Evolutionary conservation across 2,888 invertebrate genomes (phyloP), one percentile per base, ranked within the genome.

Genomic region (Timema podura): DNA sequence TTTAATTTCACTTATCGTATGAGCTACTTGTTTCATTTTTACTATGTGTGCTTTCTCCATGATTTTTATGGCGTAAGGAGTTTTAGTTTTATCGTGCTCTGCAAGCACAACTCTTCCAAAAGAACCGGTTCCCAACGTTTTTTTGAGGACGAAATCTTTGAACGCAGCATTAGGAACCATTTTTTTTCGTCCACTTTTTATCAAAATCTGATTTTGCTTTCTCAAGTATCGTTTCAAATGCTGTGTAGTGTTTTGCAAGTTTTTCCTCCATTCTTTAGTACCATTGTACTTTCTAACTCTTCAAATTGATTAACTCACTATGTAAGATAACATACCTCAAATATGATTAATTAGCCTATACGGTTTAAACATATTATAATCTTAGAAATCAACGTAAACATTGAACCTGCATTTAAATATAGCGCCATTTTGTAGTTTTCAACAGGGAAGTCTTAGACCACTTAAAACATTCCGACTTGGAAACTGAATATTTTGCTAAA

Each of bases 61-160:
- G 15, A 72, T 49, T 66, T 72, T 72, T 48, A 72, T 66, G 8
- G 72, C 70, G 51, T 68, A 72, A 13, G 57, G 57, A 30, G 65
- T 49, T n/a, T 51, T 61, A 15, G 70, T 65, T 59, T 59, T 46
- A 15, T 54, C 65, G 47, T 73, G 69, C 9, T 47, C 68, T 9
- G 67, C 70, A n/a, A 72, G 64, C 70, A 72, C 51, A 11, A 72
- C 72, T 46, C 68, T 47, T 54, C 72, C 72, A 51, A 72, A 72
- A 2, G 72, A 70, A 9, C 72, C 72, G 5, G 72, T 68, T 46
- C 72, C 72, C 45, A 72, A 54, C 13, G 72, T 70, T 68, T 65
- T 68, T n/a, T 70, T 44, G 16, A 46, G 51, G 8, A 64, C n/a
- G 48, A 72, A 72, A 64, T 70, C 70, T 15, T 13, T 10, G 11